phyloP scores from a whole-genome alignment of 1,140 invertebrate genomes.

The Nasonia vitripennis region DNA sequence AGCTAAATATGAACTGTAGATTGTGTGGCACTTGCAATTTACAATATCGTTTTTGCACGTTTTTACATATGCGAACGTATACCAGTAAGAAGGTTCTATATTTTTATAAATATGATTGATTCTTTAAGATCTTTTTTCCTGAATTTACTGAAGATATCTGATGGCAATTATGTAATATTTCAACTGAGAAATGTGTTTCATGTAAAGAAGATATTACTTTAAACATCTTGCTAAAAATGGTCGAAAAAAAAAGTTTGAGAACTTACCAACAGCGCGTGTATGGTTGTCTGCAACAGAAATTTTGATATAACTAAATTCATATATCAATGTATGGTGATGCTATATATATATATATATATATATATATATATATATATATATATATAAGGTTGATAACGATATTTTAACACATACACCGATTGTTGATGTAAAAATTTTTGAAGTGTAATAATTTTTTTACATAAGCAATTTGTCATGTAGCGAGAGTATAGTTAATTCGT shows the following conservation, averaged over 20 bases:
- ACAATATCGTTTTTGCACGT: constrained; percentile 66
- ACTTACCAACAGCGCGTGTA: neutral
- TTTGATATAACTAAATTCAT: constrained; percentile 26
- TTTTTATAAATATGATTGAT: constrained; percentile 37
- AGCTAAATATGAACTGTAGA: constrained; percentile 58
- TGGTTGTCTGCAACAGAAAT: constrained; percentile 7
- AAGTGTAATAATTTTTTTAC: constrained; percentile 14
- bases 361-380: constrained; percentile 32
- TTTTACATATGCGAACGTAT: constrained; percentile 59
- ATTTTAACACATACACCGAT: neutral
- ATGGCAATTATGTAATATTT: constrained; percentile 6
- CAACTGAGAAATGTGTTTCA: neutral
- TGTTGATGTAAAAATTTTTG: constrained; percentile 23
- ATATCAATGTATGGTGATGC: neutral
- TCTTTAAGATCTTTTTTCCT: constrained; percentile 26
- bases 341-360: constrained; percentile 25
- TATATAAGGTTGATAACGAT: constrained; percentile 34
- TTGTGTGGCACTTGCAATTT: constrained; percentile 58
- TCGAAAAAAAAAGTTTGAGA: neutral
- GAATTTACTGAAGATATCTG: constrained; percentile 31
- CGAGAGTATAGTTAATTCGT: neutral
- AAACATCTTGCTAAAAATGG: neutral
- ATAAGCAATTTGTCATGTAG: neutral
- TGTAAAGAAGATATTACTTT: neutral
- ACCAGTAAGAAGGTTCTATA: constrained; percentile 39